Percentiles rank a stretch among this genome's conserved stretches.
Conservation (phyloP, 2,797 vertebrate genomes). For the Trachurus trachurus region DNA sequence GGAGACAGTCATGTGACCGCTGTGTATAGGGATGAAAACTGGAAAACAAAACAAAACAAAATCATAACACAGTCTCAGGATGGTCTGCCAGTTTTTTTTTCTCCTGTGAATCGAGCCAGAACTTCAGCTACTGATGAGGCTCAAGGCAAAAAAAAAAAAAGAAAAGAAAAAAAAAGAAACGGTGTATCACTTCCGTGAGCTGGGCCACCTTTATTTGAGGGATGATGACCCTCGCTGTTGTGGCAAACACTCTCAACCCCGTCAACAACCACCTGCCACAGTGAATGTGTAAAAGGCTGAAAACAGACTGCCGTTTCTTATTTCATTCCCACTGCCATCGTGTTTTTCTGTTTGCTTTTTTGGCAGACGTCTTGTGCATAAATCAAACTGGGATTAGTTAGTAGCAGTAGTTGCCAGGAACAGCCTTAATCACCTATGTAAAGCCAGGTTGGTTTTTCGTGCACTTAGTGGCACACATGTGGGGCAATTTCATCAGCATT, state of each 20-base stretch:
- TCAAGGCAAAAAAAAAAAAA: conserved; percentile 19
- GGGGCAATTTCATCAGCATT: conserved; percentile 17
- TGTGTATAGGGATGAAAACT: conserved; percentile 12
- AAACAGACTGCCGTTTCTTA: conserved; percentile 53
- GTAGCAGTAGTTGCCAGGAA: conserved; percentile 40
- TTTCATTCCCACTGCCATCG: conserved; percentile 65
- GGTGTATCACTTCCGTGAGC: conserved; percentile 49
- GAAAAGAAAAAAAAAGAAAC: background rate
- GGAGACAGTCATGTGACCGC: conserved; percentile 94
- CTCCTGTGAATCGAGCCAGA: conserved; percentile 73
- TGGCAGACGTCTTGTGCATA: conserved; percentile 45
- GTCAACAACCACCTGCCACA: conserved; percentile 58
- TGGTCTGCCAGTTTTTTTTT: conserved; percentile 65
- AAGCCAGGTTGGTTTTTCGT: conserved; percentile 43
- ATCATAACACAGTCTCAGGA: conserved; percentile 67
- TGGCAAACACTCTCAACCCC: conserved; percentile 41
- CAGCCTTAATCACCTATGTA: conserved; percentile 59
- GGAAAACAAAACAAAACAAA: conserved; percentile 6
- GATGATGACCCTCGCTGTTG: conserved; percentile 25
- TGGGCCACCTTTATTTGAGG: conserved; percentile 31
- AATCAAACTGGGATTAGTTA: conserved; percentile 22
- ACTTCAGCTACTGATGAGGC: conserved; percentile 51
- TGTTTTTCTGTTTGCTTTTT: conserved; percentile 30
- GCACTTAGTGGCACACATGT: conserved; percentile 23
- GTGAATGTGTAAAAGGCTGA: conserved; percentile 72